These are phyloP conservation scores for Chionodraco myersi DNA, from an alignment of 2,113 vertebrate species.

Conservation along the genomic window DNA sequence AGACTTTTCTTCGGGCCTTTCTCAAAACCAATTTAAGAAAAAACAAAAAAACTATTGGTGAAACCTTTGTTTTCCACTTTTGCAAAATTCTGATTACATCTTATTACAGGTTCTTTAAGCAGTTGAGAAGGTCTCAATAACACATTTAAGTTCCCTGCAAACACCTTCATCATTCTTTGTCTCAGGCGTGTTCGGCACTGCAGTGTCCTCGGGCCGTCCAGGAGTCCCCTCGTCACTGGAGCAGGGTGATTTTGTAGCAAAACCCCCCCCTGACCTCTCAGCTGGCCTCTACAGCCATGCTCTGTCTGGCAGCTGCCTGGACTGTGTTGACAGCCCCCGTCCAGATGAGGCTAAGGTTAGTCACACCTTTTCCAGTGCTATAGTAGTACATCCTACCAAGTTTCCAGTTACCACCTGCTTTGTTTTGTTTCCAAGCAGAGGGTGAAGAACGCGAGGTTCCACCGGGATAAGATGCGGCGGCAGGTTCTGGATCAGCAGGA, in stretches of 20 bases:
- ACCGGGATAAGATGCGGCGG: constrained; percentile 84
- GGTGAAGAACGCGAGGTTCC: constrained; percentile 82
- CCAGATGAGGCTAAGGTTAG: constrained; percentile 77
- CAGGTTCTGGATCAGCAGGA: constrained; percentile 83
- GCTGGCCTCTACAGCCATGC: constrained; percentile 77
- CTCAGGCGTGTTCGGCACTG: constrained; percentile 88
- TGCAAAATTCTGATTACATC: background rate
- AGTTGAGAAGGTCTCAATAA: background rate
- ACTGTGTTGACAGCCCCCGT: constrained; percentile 56
- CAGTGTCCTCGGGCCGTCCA: constrained; percentile 57
- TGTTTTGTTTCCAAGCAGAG: constrained; percentile 74
- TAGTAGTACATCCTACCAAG: background rate
- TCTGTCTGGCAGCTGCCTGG: constrained; percentile 64
- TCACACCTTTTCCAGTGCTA: constrained; percentile 8
- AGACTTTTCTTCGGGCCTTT: too few species aligned
- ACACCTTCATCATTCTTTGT: background rate
- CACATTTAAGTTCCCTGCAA: constrained; percentile 5
- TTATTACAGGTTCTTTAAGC: background rate
- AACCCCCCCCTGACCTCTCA: constrained; percentile 67
- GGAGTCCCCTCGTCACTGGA: constrained; percentile 67
- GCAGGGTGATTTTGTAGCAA: constrained; percentile 70
- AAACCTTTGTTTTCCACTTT: background rate
- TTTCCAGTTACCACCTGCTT: background rate
- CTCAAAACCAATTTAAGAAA: too few species aligned
- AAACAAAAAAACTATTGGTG: too few species aligned